Evolutionary conservation across 2,797 vertebrate species (phyloP).

Genomic region (Lacerta agilis): DNA sequence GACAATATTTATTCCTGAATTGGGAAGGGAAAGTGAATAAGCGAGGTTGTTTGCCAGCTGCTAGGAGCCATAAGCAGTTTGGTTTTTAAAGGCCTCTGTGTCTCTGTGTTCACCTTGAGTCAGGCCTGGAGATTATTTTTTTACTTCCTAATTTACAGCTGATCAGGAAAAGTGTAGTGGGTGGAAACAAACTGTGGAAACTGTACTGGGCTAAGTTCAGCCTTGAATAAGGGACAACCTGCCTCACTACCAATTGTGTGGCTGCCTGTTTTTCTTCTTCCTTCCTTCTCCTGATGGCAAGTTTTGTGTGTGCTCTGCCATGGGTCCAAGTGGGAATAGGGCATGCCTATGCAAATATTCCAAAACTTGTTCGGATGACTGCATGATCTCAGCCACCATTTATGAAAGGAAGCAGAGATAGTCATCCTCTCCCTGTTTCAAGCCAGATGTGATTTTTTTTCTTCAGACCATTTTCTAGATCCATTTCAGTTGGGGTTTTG

Average conservation of each 20-base stretch:
- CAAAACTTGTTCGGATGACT: not conserved
- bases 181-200: not conserved
- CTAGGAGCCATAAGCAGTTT: not conserved
- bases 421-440: not conserved
- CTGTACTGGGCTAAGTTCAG: not conserved
- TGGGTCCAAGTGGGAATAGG: not conserved
- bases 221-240: too few species aligned
- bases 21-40: not conserved
- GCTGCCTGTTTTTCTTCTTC: not conserved
- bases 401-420: not conserved
- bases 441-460: not conserved
- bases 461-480: not conserved
- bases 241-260: not conserved
- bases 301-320: not conserved
- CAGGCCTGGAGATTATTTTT: not conserved
- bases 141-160: not conserved
- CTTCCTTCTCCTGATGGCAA: not conserved
- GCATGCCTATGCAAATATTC: not conserved
- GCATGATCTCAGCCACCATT: not conserved
- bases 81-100: not conserved
- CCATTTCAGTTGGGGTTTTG: too few species aligned
- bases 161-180: not conserved
- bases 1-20: not conserved
- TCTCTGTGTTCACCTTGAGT: not conserved
- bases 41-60: fast-evolving